A percentile compares a stretch with the other conserved stretches of the same genome.
Evolutionary conservation across 2,797 vertebrate genomes (phyloP).

Genomic region (Paguma larvata): DNA sequence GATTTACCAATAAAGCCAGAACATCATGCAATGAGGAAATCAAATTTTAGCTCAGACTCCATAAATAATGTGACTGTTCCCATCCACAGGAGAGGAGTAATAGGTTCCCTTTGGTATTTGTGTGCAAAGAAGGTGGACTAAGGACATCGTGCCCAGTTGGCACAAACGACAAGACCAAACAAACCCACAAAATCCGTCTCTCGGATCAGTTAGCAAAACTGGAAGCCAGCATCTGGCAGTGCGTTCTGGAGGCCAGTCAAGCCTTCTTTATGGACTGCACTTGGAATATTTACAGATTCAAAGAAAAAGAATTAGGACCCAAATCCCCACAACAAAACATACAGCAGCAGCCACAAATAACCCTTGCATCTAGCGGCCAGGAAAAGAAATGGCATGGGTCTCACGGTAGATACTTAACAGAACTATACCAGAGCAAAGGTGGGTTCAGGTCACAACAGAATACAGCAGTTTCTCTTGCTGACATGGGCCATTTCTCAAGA

Average conservation of each 20-base stretch:
- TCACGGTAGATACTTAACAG: neutral
- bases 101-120: slow-evolving; percentile 33
- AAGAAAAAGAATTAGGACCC: slow-evolving; percentile 57
- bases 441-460: neutral
- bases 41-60: slow-evolving; percentile 27
- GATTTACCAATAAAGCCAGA: slow-evolving; percentile 1
- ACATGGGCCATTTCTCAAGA: neutral
- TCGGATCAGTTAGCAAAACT: slow-evolving; percentile 41
- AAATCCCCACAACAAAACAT: slow-evolving; percentile 67
- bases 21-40: neutral
- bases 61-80: slow-evolving; percentile 48
- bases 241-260: slow-evolving; percentile 62
- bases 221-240: slow-evolving; percentile 62
- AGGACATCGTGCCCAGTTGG: slow-evolving; percentile 64
- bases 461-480: neutral
- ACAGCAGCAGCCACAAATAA: slow-evolving; percentile 33
- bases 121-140: slow-evolving; percentile 42
- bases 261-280: slow-evolving; percentile 58
- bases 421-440: neutral
- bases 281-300: slow-evolving; percentile 73
- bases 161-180: neutral
- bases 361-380: neutral
- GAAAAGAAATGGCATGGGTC: slow-evolving; percentile 10
- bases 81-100: slow-evolving; percentile 50
- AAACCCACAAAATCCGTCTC: slow-evolving; percentile 59